Conservation (phyloP, 2,888 invertebrate genomes). For the Andrena chrysosceles region DNA sequence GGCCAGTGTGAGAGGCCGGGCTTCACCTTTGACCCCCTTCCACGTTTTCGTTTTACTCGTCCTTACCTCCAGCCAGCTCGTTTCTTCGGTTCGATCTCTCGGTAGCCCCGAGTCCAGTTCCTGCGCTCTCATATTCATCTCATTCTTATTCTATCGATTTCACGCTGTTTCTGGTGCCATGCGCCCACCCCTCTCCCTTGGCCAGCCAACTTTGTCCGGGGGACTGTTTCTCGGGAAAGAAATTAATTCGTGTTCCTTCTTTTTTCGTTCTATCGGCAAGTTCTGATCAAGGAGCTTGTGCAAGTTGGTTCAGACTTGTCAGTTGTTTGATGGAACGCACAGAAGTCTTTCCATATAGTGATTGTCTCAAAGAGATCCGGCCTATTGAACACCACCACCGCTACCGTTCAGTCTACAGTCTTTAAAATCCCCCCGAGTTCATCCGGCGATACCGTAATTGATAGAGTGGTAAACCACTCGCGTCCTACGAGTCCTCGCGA, state of each 20-base stretch:
- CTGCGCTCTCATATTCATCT: slow-evolving; percentile 61
- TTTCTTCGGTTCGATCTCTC: slow-evolving; percentile 58
- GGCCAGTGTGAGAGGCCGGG: slow-evolving; percentile 82
- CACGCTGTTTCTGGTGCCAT: slow-evolving; percentile 49
- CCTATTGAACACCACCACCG: slow-evolving; percentile 31
- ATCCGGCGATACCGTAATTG: slow-evolving; percentile 72
- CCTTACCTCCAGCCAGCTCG: slow-evolving; percentile 60
- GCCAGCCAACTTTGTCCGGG: slow-evolving; percentile 12
- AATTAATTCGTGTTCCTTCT: slow-evolving; percentile 39
- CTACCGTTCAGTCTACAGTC: slow-evolving; percentile 21
- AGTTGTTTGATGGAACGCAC: no score
- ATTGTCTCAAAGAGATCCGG: not conserved
- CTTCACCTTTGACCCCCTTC: slow-evolving; percentile 82
- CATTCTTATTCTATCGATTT: slow-evolving; percentile 63
- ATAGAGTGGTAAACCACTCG: slow-evolving; percentile 78
- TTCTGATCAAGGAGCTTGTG: not conserved
- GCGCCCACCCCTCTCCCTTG: slow-evolving; percentile 1
- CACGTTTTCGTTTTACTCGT: slow-evolving; percentile 64
- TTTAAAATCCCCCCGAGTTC: slow-evolving; percentile 48
- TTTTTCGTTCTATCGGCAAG: not conserved
- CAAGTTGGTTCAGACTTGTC: no score
- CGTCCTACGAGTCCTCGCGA: slow-evolving; percentile 39
- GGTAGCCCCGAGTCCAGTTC: slow-evolving; percentile 54
- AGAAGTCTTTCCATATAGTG: not conserved
- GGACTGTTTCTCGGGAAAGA: slow-evolving; percentile 20